Percentiles rank a stretch among this genome's conserved stretches.
These are phyloP conservation scores for Onychostoma macrolepis DNA, from an alignment of 2,113 vertebrate species.

Conservation along the genomic window DNA sequence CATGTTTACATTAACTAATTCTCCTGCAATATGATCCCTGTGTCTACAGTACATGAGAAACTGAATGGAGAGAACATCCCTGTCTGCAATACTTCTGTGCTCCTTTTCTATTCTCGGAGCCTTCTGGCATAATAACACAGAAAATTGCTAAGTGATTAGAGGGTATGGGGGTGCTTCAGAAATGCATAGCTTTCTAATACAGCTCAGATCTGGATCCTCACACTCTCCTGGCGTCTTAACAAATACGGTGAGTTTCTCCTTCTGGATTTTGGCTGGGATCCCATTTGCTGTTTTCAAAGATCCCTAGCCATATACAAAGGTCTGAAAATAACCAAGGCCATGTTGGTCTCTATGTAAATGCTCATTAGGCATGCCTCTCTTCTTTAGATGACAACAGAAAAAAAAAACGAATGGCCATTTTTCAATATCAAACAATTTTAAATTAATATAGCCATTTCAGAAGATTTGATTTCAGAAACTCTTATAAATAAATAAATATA, in stretches of 20 bases:
- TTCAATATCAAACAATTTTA: not conserved
- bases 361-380: constrained; percentile 10
- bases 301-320: constrained; percentile 61
- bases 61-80: not conserved
- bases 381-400: not conserved
- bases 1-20: not conserved
- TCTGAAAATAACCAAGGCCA: constrained; percentile 66
- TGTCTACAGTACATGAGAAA: not conserved
- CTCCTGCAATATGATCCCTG: not conserved
- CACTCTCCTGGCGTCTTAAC: constrained; percentile 22
- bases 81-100: not conserved
- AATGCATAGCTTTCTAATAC: constrained; percentile 60
- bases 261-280: constrained; percentile 67
- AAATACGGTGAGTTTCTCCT: constrained; percentile 60
- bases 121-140: constrained; percentile 40
- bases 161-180: constrained; percentile 57
- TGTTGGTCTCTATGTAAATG: constrained; percentile 62
- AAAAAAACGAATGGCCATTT: not conserved
- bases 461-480: not conserved
- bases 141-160: constrained; percentile 57
- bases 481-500: not conserved
- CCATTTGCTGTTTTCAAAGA: constrained; percentile 68
- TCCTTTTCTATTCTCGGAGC: constrained; percentile 42
- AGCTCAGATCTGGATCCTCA: constrained; percentile 54
- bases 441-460: not conserved